Evolutionary conservation across 2,113 vertebrate genomes (phyloP), one percentile per base, ranked within the genome.

Genomic region (Ifrita kowaldi): DNA sequence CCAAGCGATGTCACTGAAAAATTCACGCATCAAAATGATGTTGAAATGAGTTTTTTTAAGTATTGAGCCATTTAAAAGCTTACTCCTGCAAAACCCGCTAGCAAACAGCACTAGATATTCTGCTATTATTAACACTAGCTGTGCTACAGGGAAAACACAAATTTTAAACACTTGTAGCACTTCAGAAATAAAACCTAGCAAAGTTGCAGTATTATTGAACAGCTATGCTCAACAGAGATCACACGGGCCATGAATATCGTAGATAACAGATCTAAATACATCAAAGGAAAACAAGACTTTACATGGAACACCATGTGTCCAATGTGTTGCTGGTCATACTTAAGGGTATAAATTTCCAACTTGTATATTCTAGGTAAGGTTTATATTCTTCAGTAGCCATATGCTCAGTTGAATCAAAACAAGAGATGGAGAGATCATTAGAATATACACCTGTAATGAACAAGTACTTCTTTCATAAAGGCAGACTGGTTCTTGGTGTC

Each of bases 171-270:
- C 11, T 62, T 70, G 28, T 7, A 79, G 39, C 49, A 26, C 53
- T 90, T 68, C 22, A 79, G 39, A 71, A 27, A 22, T 33, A 52
- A 79, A 57, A 59, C 14, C 20, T 35, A 81, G 75, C 8, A 7
- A 59, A 87, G 52, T 3, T 67, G 10, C 18, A 59, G 9, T 37
- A 67, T 18, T 82, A 50, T 1, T 39, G 41, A 89, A 52, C 10
- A 91, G 35, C 16, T 81, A 42, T 77, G 64, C 64, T 74, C n/a
- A 81, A 70, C 8, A 18, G 28, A 81, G 41, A 74, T 57, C 15
- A 41, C 32, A 62, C 0, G 9, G 56, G 24, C 37, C 53, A 49
- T 3, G 27, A 64, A n/a, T 30, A 50, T 6, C 0, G 1, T 1
- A 76, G 57, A 17, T 35, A 91, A 60, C 10, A 69, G 23, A 64